Base-by-base conservation (phyloP, 2,113 vertebrate genomes). In the Climacteris rufus region DNA sequence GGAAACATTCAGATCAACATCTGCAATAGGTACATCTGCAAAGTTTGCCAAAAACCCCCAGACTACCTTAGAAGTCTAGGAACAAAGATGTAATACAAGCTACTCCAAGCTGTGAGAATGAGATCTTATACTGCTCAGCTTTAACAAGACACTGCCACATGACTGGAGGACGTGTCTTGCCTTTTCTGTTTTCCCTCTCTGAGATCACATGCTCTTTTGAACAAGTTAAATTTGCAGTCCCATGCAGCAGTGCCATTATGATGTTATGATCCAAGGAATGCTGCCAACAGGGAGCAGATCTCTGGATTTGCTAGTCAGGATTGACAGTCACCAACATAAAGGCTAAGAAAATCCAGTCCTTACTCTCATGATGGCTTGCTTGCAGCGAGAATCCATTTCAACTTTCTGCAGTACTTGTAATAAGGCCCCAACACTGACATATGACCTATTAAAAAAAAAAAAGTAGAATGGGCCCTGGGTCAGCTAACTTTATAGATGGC, bases 371-470 rank as follows among this genome's bases (percentile, higher is more conserved):
- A 99, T 98, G 81, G 97, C 98, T 35, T 97, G 81, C 91, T 97
- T 99, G 96, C 98, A 99, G 96, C 97, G 97, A 63, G 80, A 93
- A 75, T 97, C 97, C 98, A 99, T 98, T 74, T 98, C 97, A 24
- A 98, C 98, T 90, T 96, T 98, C 92, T 96, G 93, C 71, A 99
- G 98, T 72, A 99, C 98, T 92, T 96, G 91, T 20, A 98, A 86
- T 56, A 99, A 94, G 5, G 96, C 93, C 44, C 95, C 97, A 23
- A 96, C 74, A 3, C 84, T 90, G 50, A 99, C 98, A 49, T 35
- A 86, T 0, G 94, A 90, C 86, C 99, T 99, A 90, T 30, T 33
- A 53, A 93, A 91, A 84, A 77, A 52, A 18, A 83, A 84, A 72
- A 42, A 42, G n/a, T 1, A 86, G 37, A 39, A 75, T 9, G 17